phyloP scores from a whole-genome alignment of 1,140 invertebrate genomes.

The Nixonia krombeini region DNA sequence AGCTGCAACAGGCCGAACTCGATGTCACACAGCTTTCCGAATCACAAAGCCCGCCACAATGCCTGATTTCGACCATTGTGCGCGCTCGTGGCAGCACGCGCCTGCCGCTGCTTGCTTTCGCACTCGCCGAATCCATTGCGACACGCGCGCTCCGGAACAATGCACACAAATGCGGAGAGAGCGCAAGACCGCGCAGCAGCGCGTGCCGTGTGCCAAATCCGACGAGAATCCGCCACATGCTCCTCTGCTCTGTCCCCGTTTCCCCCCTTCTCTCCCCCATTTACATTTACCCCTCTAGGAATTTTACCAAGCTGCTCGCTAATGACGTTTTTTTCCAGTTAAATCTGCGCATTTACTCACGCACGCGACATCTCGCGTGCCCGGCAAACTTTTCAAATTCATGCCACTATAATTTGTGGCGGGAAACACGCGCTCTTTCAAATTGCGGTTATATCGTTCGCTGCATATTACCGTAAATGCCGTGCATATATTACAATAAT shows the following conservation, averaged over 20 bases:
- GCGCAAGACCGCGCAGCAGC: neutral
- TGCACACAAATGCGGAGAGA: neutral
- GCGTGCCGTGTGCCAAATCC: neutral
- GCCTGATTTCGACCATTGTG: slow-evolving; percentile 68
- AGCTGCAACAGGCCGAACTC: slow-evolving; percentile 62
- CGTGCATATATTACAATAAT: too few species aligned
- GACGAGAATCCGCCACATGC: neutral
- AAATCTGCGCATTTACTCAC: too few species aligned
- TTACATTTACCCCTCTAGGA: too few species aligned
- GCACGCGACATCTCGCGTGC: too few species aligned
- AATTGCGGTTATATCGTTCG: too few species aligned
- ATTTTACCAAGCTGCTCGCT: too few species aligned
- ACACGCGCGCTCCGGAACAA: neutral
- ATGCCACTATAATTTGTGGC: too few species aligned
- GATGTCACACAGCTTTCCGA: slow-evolving; percentile 67
- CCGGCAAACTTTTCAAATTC: neutral
- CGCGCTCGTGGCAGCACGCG: slow-evolving; percentile 57
- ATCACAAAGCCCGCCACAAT: slow-evolving; percentile 65
- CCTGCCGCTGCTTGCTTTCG: slow-evolving; percentile 49
- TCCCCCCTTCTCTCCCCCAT: too few species aligned
- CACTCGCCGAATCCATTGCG: slow-evolving; percentile 11
- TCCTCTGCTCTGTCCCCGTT: neutral
- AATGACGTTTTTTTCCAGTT: too few species aligned
- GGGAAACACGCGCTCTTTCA: too few species aligned
- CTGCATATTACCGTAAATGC: too few species aligned